Base-by-base conservation (phyloP, 2,113 vertebrate genomes). In the Odobenus rosmarus region DNA sequence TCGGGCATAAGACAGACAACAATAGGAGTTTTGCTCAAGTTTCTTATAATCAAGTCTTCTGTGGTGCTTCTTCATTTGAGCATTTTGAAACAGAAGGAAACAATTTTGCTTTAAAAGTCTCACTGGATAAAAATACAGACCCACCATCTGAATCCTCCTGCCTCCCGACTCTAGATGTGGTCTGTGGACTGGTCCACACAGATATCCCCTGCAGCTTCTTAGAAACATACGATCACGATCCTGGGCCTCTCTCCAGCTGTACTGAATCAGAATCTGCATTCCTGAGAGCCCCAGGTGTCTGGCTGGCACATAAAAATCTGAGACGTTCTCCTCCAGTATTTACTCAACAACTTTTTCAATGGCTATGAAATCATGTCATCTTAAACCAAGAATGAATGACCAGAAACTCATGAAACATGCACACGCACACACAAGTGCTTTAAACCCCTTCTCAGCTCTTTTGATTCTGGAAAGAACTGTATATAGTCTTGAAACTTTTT, bases 71-170 rank as follows among this genome's bases (percentile, higher is more conserved):
- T 59, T 90, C 16, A 28, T 13, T 7, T 72, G 28, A 77, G 61
- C 16, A 51, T 74, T 88, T 92, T 90, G 53, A 93, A 97, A 64
- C 80, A 93, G 69, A 88, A 83, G 33, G 59, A 90, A 93, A 76
- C 0, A 21, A 59, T 77, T 94, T 82, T 79, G 39, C 46, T 55
- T 96, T 94, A 49, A 81, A 88, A 94, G 77, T 88, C 67, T 88
- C 53, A 28, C 33, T 36, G 4, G 28, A 67, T 36, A 42, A 77
- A 77, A 91, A 88, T 23, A 82, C 19, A 12, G 51, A 67, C 53
- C 64, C 59, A 31, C 7, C 36, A 13, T 33, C 69, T 82, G 91
- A 93, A 79, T 24, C 31, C n/a, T 72, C 46, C 89, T 67, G 76
- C 42, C 79, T 85, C 23, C 7, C 53, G 31, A 1, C 64, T 79